Conservation (phyloP, 2,797 vertebrate genomes). For the Pseudocheirus occidentalis region DNA sequence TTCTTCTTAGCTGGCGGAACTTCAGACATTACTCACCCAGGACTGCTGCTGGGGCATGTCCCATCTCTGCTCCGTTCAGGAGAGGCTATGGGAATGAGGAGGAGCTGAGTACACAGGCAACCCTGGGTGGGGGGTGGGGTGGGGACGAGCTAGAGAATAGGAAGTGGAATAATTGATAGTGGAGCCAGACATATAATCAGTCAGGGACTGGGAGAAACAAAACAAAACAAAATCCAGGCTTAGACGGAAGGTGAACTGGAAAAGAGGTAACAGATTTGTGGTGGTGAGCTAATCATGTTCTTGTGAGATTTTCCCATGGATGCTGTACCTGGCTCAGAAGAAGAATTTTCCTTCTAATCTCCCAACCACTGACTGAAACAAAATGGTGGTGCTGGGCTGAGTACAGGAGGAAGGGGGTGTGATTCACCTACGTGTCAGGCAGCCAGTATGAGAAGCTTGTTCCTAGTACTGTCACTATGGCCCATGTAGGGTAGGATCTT, state of each 20-base stretch:
- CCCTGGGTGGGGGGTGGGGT: conserved; percentile 25
- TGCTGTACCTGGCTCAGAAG: neutral
- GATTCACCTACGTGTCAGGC: neutral
- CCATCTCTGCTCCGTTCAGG: conserved; percentile 56
- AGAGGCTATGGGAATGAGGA: conserved; percentile 71
- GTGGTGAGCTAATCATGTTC: conserved; percentile 27
- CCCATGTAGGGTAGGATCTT: neutral
- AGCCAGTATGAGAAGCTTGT: neutral
- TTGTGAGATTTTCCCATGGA: conserved; percentile 57
- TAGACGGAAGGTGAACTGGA: neutral
- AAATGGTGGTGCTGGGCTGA: conserved; percentile 33
- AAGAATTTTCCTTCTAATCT: neutral
- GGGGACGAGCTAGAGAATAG: neutral
- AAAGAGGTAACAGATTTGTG: neutral
- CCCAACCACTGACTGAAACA: conserved; percentile 35
- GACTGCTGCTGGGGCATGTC: conserved; percentile 69
- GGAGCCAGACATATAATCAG: conserved; percentile 51
- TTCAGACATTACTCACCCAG: conserved; percentile 76
- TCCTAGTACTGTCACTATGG: conserved; percentile 18
- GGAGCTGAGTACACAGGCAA: conserved; percentile 42
- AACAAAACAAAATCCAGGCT: neutral
- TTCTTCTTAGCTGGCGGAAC: conserved; percentile 33
- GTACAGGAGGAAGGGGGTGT: neutral
- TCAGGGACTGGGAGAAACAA: conserved; percentile 8
- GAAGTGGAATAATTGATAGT: conserved; percentile 40